A percentile compares a stretch with the other conserved stretches of the same genome.
phyloP scores from a whole-genome alignment of 2,888 invertebrate species.

The Lordiphosa fenestrarum region DNA sequence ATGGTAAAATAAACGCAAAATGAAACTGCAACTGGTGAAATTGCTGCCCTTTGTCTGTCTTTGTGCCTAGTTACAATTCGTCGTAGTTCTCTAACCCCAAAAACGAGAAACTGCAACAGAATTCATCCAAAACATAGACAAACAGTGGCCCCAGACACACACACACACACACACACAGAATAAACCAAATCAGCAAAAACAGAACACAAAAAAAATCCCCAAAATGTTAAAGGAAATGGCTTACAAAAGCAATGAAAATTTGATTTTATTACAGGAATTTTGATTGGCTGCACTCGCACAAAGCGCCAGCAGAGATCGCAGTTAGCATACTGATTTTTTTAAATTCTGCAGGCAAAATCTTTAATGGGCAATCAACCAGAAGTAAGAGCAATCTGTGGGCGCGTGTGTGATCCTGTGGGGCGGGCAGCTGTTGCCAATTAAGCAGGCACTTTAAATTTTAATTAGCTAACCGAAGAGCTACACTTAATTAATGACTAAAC shows the following conservation, averaged over 20 bases:
- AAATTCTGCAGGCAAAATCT: too few relatives aligned
- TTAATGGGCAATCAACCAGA: too few relatives aligned
- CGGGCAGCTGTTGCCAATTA: slow-evolving; percentile 57
- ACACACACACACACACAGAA: slow-evolving; percentile 13
- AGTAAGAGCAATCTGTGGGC: not conserved
- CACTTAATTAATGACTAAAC: slow-evolving; percentile 63
- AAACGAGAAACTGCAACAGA: slow-evolving; percentile 28
- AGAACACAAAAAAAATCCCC: not conserved
- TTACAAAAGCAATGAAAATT: slow-evolving; percentile 69
- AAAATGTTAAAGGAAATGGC: slow-evolving; percentile 51
- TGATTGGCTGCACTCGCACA: slow-evolving; percentile 68
- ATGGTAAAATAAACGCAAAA: slow-evolving; percentile 56
- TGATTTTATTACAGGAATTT: slow-evolving; percentile 72
- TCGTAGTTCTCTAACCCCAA: slow-evolving; percentile 28
- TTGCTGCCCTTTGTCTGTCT: slow-evolving; percentile 56
- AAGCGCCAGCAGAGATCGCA: slow-evolving; percentile 17
- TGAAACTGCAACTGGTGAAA: slow-evolving; percentile 57
- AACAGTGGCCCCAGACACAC: slow-evolving; percentile 29
- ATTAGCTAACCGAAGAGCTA: slow-evolving; percentile 54
- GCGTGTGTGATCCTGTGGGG: slow-evolving; percentile 7
- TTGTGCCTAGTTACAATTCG: slow-evolving; percentile 39
- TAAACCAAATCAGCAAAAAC: slow-evolving; percentile 2
- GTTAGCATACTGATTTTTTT: too few relatives aligned
- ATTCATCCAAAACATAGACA: slow-evolving; percentile 24
- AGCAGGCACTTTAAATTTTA: slow-evolving; percentile 64